A percentile compares a stretch with the other conserved stretches of the same genome.
Conservation (phyloP, 2,888 invertebrate genomes). For the Nemotelus nigrinus region DNA sequence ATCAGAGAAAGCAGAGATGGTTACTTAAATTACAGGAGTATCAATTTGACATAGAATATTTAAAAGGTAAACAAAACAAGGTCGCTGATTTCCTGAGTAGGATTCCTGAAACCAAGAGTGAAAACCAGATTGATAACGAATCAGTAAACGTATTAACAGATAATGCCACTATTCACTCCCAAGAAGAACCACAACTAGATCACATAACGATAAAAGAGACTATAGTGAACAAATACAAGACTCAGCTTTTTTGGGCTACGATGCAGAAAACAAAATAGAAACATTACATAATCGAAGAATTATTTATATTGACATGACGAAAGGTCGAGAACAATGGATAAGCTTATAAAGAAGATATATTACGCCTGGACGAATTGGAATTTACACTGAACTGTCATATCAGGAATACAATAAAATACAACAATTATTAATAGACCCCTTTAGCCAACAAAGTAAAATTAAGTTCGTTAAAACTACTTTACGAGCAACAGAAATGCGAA, state of each 20-base stretch:
- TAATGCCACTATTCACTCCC: slow-evolving; percentile 43
- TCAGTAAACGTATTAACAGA: slow-evolving; percentile 17
- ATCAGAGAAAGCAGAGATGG: slow-evolving; percentile 47
- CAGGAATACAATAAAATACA: slow-evolving; percentile 37
- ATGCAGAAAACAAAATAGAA: slow-evolving; percentile 23
- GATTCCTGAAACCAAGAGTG: neutral
- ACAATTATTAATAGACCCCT: slow-evolving; percentile 9
- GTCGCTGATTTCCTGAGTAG: slow-evolving; percentile 50
- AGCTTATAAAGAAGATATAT: slow-evolving; percentile 3
- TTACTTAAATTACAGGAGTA: slow-evolving; percentile 47
- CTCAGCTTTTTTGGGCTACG: slow-evolving; percentile 30
- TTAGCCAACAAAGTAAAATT: slow-evolving; percentile 38
- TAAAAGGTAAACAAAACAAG: slow-evolving; percentile 31
- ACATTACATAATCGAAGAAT: slow-evolving; percentile 39
- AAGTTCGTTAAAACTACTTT: slow-evolving; percentile 27
- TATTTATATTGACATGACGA: slow-evolving; percentile 24
- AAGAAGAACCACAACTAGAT: slow-evolving; percentile 46
- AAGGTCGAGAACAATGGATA: slow-evolving; percentile 26
- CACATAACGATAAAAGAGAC: slow-evolving; percentile 43
- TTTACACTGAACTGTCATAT: slow-evolving; percentile 36
- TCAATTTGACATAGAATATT: slow-evolving; percentile 48
- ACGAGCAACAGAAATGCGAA: slow-evolving; percentile 34
- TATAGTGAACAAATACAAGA: slow-evolving; percentile 40
- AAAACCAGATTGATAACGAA: slow-evolving; percentile 5
- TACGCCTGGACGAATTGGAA: slow-evolving; percentile 35